Conservation (phyloP, 2,113 vertebrate species). For the Butorides virescens region DNA sequence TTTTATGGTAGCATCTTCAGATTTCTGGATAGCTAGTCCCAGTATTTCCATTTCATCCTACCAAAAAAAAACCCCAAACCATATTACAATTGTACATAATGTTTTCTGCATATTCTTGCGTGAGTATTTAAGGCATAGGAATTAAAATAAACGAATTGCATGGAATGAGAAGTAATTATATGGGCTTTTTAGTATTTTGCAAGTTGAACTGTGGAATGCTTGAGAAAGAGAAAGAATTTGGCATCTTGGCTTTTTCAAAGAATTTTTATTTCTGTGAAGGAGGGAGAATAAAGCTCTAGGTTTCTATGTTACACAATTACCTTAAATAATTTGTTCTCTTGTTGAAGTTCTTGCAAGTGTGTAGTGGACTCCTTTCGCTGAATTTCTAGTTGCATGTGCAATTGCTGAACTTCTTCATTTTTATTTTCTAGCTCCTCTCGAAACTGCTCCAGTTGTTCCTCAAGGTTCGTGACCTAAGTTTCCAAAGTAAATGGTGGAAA, state of each 20-base stretch:
- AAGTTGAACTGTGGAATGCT: background rate
- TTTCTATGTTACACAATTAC: slow-evolving; percentile 64
- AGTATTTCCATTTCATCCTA: slow-evolving; percentile 77
- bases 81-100: background rate
- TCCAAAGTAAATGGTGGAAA: slow-evolving; percentile 28
- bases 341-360: slow-evolving; percentile 85
- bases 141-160: background rate
- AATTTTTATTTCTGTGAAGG: background rate
- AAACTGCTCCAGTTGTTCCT: slow-evolving; percentile 97
- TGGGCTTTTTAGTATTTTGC: background rate
- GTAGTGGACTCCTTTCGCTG: slow-evolving; percentile 91
- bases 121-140: background rate
- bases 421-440: slow-evolving; percentile 97
- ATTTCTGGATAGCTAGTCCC: slow-evolving; percentile 63
- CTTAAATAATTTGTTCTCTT: slow-evolving; percentile 86
- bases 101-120: background rate
- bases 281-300: background rate
- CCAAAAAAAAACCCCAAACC: background rate
- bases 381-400: slow-evolving; percentile 98
- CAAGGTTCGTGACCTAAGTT: slow-evolving; percentile 89
- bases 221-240: background rate
- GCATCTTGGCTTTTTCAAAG: background rate
- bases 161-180: background rate
- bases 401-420: slow-evolving; percentile 94
- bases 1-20: slow-evolving; percentile 58